phyloP scores from a whole-genome alignment of 92 coral and sea anemone genomes.

The Umimayanthus kanabou region DNA sequence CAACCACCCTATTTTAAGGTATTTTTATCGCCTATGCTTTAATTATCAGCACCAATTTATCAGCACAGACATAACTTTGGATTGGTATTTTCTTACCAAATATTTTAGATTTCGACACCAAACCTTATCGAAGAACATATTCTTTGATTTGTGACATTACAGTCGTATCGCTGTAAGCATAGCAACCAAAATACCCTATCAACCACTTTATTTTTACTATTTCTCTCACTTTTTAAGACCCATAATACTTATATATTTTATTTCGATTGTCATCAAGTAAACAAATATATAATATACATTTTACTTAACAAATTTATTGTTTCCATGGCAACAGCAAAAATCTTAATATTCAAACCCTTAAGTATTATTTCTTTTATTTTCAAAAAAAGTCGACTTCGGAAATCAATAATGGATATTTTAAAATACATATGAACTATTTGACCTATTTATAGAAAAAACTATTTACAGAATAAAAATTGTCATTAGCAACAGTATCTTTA shows the following conservation, averaged over 20 bases:
- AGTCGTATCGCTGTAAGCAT: constrained; percentile 9
- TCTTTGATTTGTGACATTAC: not conserved
- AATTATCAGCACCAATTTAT: constrained; percentile 8
- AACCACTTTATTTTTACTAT: constrained; percentile 7
- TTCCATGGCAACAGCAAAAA: constrained; percentile 12
- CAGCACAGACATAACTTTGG: constrained; percentile 20
- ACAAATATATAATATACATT: constrained; percentile 17
- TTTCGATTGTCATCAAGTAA: constrained; percentile 25
- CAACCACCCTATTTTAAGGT: constrained; percentile 15
- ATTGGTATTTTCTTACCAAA: constrained; percentile 11
- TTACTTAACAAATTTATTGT: constrained; percentile 13
- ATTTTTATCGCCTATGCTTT: constrained; percentile 14
- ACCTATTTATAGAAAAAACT: constrained; percentile 20
- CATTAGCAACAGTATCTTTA: constrained; percentile 13
- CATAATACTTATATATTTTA: constrained; percentile 17
- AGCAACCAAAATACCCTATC: constrained; percentile 29
- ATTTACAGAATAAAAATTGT: constrained; percentile 6
- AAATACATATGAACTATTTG: constrained; percentile 16
- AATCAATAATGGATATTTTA: constrained; percentile 9
- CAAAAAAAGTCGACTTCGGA: constrained; percentile 12
- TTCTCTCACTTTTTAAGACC: constrained; percentile 1
- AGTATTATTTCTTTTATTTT: constrained; percentile 14
- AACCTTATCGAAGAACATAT: constrained; percentile 8
- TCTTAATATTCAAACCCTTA: constrained; percentile 7
- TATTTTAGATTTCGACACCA: constrained; percentile 14